Evolutionary conservation across 2,797 vertebrate genomes (phyloP).

Genomic region (Tympanoctomys barrerae): DNA sequence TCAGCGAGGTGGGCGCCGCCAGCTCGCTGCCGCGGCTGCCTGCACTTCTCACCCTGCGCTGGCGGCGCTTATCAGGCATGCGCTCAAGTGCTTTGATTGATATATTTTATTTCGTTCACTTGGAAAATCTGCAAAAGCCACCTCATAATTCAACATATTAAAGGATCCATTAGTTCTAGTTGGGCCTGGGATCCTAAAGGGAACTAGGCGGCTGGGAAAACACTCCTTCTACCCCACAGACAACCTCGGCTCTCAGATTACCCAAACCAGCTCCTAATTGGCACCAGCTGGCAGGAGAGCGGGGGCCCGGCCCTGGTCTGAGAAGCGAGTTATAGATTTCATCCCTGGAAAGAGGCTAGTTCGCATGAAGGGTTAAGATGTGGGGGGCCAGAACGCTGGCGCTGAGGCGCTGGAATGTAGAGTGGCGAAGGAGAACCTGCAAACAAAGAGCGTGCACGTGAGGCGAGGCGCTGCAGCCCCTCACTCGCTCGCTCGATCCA

Average conservation of each 20-base stretch:
- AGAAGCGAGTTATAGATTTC: constrained; percentile 21
- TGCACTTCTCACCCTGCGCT: not conserved
- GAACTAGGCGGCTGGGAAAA: constrained; percentile 60
- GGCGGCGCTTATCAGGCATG: not conserved
- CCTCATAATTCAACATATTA: constrained; percentile 84
- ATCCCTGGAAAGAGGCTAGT: constrained; percentile 54
- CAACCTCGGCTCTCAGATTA: constrained; percentile 61
- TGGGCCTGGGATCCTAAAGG: constrained; percentile 65
- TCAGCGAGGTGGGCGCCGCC: not conserved
- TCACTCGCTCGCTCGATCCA: not conserved
- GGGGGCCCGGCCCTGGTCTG: not conserved
- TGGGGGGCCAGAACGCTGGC: constrained; percentile 46
- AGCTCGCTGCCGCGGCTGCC: not conserved
- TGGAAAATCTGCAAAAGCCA: constrained; percentile 57
- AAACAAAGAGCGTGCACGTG: constrained; percentile 22
- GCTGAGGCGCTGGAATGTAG: not conserved
- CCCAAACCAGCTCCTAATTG: constrained; percentile 73
- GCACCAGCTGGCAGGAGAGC: constrained; percentile 37
- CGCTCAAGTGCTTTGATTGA: constrained; percentile 48
- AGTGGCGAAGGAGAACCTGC: not conserved
- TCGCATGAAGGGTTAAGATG: constrained; percentile 61
- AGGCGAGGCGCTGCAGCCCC: not conserved
- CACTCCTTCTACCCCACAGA: not conserved
- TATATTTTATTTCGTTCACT: constrained; percentile 61
- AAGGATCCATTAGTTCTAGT: constrained; percentile 82